phyloP scores from a whole-genome alignment of 2,797 vertebrate genomes.

The Somateria mollissima region DNA sequence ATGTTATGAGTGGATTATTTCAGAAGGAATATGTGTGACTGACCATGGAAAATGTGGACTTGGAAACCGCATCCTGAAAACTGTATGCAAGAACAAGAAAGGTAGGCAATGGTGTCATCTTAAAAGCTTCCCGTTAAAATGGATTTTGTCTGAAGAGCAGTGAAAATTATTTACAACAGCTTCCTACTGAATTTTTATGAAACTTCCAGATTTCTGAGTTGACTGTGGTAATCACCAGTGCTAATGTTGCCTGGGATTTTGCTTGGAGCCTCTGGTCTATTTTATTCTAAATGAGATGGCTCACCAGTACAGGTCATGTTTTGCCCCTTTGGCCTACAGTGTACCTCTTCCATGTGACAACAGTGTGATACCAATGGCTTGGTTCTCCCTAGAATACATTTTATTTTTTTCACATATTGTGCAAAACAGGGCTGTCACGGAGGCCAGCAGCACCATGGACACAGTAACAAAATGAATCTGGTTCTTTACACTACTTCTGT shows the following conservation, averaged over 20 bases:
- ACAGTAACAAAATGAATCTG: background rate
- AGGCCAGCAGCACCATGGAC: background rate
- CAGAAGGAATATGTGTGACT: conserved; percentile 81
- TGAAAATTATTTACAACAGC: background rate
- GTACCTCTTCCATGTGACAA: background rate
- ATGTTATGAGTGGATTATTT: conserved; percentile 86
- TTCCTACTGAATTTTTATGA: background rate
- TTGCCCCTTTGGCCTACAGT: background rate
- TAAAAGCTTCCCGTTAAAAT: background rate
- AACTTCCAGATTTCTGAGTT: background rate
- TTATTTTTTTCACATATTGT: background rate
- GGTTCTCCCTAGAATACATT: background rate
- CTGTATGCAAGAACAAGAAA: conserved; percentile 81
- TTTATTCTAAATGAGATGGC: background rate
- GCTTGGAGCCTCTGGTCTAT: background rate
- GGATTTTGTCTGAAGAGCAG: background rate
- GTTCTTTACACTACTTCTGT: background rate
- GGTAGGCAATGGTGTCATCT: conserved; percentile 76
- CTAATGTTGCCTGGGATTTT: background rate
- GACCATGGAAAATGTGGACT: conserved; percentile 84
- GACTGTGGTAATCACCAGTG: background rate
- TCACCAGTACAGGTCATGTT: background rate
- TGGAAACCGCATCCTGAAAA: conserved; percentile 81
- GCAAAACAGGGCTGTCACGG: background rate
- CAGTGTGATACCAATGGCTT: background rate